Percentiles rank a stretch among this genome's conserved stretches.
Conservation (phyloP, 1,140 invertebrate genomes). For the Lerema accius region DNA sequence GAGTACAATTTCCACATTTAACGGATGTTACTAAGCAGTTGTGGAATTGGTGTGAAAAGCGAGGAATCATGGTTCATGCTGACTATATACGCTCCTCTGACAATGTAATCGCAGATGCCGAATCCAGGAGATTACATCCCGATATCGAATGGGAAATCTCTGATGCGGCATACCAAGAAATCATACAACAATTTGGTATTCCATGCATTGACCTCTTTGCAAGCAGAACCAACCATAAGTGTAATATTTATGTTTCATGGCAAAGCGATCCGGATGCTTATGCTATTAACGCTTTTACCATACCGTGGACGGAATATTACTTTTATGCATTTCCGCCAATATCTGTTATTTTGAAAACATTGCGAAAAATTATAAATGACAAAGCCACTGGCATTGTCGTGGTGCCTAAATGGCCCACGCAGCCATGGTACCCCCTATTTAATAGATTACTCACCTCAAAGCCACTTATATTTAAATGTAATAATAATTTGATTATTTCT, state of each 20-base stretch:
- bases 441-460: conserved; percentile 26
- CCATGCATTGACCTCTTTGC: conserved; percentile 34
- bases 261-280: conserved; percentile 26
- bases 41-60: conserved; percentile 20
- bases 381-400: conserved; percentile 44
- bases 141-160: conserved; percentile 12
- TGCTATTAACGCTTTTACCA: conserved; percentile 34
- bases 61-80: neutral
- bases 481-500: conserved; percentile 26
- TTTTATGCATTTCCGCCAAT: conserved; percentile 48
- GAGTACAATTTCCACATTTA: conserved; percentile 7
- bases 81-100: conserved; percentile 10
- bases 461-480: conserved; percentile 23
- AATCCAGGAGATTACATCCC: conserved; percentile 10
- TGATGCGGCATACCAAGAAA: neutral
- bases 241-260: conserved; percentile 31
- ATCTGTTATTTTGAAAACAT: conserved; percentile 36
- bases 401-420: conserved; percentile 43
- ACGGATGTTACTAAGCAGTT: neutral
- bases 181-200: conserved; percentile 6
- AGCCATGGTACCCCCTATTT: conserved; percentile 50
- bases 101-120: conserved; percentile 8
- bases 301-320: conserved; percentile 19
- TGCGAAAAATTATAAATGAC: conserved; percentile 39
- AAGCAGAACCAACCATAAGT: conserved; percentile 33